These are phyloP conservation scores for Sebastiscus tertius DNA, from an alignment of 2,797 vertebrate species.

Conservation along the genomic window DNA sequence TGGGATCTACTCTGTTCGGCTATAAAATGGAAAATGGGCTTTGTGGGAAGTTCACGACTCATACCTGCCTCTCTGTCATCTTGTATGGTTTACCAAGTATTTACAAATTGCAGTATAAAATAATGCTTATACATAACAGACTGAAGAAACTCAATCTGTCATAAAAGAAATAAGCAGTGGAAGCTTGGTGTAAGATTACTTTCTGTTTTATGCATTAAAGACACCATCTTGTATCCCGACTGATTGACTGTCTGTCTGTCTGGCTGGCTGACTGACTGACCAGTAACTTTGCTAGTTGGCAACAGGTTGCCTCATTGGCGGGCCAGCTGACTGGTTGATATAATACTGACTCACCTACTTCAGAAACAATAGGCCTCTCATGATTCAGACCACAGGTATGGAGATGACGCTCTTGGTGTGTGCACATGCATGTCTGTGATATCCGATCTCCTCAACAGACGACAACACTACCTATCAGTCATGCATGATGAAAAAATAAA, in stretches of 20 bases:
- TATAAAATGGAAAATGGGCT: conserved; percentile 17
- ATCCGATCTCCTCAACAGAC: conserved; percentile 43
- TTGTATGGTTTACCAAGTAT: neutral
- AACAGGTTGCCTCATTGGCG: neutral
- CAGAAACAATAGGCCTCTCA: conserved; percentile 33
- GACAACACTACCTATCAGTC: conserved; percentile 29
- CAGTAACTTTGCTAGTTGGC: conserved; percentile 1
- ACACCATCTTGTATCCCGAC: conserved; percentile 2
- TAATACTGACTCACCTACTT: conserved; percentile 21
- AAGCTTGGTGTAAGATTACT: conserved; percentile 21
- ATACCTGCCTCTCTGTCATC: conserved; percentile 8
- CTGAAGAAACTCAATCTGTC: conserved; percentile 4
- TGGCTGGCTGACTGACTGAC: neutral
- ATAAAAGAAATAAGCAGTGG: neutral
- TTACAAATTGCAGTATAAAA: conserved; percentile 3
- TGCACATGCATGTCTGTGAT: conserved; percentile 7
- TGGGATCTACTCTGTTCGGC: conserved; percentile 23
- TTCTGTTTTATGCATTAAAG: conserved; percentile 39
- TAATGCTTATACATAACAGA: neutral
- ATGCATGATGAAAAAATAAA: conserved; percentile 29
- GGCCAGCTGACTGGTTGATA: conserved; percentile 19
- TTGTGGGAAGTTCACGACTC: neutral
- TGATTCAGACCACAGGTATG: conserved; percentile 56
- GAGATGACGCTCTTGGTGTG: conserved; percentile 33
- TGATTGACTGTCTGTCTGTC: neutral